Percentiles rank a stretch among this genome's conserved stretches.
These are phyloP conservation scores for Melieria crassipennis DNA, from an alignment of 2,888 invertebrate genomes.

Conservation along the genomic window DNA sequence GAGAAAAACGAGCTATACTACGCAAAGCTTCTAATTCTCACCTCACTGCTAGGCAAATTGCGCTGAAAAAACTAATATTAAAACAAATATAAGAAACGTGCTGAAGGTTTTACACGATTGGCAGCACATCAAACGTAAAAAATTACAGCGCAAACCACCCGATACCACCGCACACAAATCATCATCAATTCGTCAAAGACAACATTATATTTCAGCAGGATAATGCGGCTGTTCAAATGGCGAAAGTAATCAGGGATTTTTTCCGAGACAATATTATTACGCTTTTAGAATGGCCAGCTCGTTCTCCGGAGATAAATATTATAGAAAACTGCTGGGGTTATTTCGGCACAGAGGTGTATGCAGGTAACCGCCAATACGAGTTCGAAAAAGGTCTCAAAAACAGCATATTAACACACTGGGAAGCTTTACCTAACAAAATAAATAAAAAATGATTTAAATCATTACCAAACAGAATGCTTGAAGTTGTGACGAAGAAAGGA, in stretches of 20 bases:
- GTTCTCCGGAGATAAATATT: not conserved
- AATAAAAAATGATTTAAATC: too few species aligned
- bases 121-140: not conserved
- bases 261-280: not conserved
- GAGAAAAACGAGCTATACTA: not conserved
- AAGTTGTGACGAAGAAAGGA: too few species aligned
- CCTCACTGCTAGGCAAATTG: not conserved
- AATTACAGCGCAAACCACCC: constrained; percentile 4
- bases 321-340: not conserved
- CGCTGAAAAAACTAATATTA: constrained; percentile 4
- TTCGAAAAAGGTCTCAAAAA: too few species aligned
- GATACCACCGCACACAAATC: not conserved
- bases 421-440: too few species aligned
- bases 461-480: too few species aligned
- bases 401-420: too few species aligned
- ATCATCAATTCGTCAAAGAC: not conserved
- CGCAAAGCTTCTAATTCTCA: not conserved
- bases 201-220: constrained; percentile 12
- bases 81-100: not conserved
- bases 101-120: not conserved
- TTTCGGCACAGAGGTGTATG: not conserved
- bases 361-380: not conserved
- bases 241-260: constrained; percentile 4
- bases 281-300: too few species aligned
- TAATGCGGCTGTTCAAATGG: constrained; percentile 8